Evolutionary conservation across 1,140 invertebrate species (phyloP).

Genomic region (Stratiolaelaps scimitus): DNA sequence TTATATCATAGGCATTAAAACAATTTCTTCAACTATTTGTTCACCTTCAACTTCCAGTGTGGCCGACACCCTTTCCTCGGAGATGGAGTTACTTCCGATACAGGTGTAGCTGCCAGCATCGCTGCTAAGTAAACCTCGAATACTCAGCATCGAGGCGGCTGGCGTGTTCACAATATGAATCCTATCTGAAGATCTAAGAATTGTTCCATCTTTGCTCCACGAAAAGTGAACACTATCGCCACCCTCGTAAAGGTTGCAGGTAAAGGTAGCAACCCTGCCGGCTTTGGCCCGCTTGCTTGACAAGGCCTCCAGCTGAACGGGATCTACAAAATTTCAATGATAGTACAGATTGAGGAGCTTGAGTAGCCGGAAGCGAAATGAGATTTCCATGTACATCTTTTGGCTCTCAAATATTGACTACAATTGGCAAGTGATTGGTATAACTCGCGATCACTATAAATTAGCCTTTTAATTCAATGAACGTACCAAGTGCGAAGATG

Average conservation of each 20-base stretch:
- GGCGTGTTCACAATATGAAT: background rate
- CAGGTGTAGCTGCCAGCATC: conserved; percentile 18
- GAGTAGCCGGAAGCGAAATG: no score
- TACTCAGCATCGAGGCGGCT: conserved; percentile 4
- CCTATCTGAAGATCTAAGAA: background rate
- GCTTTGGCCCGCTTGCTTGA: background rate
- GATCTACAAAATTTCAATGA: conserved; percentile 4
- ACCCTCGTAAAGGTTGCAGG: background rate
- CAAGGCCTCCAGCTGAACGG: background rate
- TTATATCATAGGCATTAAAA: no score
- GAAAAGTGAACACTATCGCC: background rate
- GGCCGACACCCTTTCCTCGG: conserved; percentile 5
- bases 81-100: background rate
- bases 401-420: no score
- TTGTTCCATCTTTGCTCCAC: conserved; percentile 11
- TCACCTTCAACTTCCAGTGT: background rate
- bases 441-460: no score
- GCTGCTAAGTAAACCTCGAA: background rate
- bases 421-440: no score
- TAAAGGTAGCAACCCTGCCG: background rate
- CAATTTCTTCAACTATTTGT: no score
- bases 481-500: no score
- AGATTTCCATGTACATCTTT: no score
- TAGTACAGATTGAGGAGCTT: no score
- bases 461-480: no score